Conservation (phyloP, 1,140 invertebrate species). For the Drosophila seguyi region DNA sequence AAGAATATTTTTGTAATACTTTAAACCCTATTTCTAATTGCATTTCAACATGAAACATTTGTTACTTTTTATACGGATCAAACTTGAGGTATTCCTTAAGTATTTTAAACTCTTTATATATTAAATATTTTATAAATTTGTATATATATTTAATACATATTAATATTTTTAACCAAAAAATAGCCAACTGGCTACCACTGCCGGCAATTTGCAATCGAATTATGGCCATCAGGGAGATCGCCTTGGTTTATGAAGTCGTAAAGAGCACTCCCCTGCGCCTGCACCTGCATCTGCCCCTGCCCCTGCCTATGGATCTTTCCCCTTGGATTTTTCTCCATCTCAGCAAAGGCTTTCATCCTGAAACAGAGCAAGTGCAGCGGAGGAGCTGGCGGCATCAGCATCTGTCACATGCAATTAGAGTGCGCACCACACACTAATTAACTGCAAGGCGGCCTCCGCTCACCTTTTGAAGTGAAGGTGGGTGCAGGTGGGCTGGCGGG, state of each 20-base stretch:
- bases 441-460: constrained; percentile 58
- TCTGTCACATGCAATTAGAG: constrained; percentile 78
- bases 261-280: constrained; percentile 32
- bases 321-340: background rate
- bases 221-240: constrained; percentile 40
- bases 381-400: constrained; percentile 36
- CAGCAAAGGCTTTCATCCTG: constrained; percentile 3
- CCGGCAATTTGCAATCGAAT: constrained; percentile 21
- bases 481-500: background rate
- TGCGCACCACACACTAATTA: constrained; percentile 74
- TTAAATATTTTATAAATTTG: background rate
- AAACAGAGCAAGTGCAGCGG: constrained; percentile 26
- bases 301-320: background rate
- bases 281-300: background rate
- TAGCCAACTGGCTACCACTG: constrained; percentile 9
- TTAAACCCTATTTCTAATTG: background rate
- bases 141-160: background rate
- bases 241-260: constrained; percentile 65
- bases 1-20: background rate
- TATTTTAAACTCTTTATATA: background rate
- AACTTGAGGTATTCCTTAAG: background rate
- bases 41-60: background rate
- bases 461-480: constrained; percentile 50
- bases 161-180: background rate
- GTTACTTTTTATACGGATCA: no score